A percentile compares a stretch with the other conserved stretches of the same genome.
Evolutionary conservation across 1,140 invertebrate species (phyloP).

Genomic region (Prorops nasuta): DNA sequence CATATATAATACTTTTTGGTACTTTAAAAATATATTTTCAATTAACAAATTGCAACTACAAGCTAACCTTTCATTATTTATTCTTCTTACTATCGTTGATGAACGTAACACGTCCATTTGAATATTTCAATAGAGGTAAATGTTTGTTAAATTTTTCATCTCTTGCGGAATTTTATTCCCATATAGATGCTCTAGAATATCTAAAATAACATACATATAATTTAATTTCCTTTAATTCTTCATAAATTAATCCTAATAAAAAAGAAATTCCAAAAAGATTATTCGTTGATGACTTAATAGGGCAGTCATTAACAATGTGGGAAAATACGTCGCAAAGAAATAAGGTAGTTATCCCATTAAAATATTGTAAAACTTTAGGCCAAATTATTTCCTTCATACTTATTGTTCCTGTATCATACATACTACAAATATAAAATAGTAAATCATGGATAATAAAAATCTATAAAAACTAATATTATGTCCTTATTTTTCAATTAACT

Average conservation of each 20-base stretch:
- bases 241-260: conserved; percentile 2
- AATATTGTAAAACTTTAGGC: conserved; percentile 25
- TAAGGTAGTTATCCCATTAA: conserved; percentile 33
- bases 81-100: conserved; percentile 2
- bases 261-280: conserved; percentile 22
- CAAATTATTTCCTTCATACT: conserved; percentile 30
- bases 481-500: conserved; percentile 46
- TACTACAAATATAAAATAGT: conserved; percentile 23
- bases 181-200: conserved; percentile 27
- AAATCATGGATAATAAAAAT: not conserved
- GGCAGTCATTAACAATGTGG: conserved; percentile 8
- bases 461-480: conserved; percentile 10
- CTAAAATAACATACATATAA: conserved; percentile 18
- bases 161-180: conserved; percentile 19
- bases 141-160: conserved; percentile 15
- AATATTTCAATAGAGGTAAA: conserved; percentile 32
- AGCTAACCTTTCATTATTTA: too few species aligned
- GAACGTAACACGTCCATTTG: conserved; percentile 11
- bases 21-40: too few species aligned
- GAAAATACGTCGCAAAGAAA: conserved; percentile 29
- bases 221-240: not conserved
- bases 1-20: too few species aligned
- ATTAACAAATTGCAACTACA: too few species aligned
- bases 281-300: not conserved
- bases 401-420: conserved; percentile 31